Evolutionary conservation across 2,797 vertebrate genomes (phyloP).

Genomic region (Kryptolebias ocellatus): DNA sequence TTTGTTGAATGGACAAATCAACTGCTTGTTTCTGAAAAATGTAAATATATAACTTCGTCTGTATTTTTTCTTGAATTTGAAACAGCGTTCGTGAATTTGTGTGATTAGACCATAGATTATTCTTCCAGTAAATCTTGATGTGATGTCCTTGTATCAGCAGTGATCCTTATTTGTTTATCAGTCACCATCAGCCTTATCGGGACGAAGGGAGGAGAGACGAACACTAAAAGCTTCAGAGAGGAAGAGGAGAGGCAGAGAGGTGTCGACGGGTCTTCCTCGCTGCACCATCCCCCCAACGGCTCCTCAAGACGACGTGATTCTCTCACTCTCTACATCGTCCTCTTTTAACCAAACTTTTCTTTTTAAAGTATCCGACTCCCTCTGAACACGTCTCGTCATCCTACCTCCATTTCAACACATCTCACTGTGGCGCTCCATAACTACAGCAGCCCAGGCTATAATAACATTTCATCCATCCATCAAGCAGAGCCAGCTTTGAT

Average conservation of each 20-base stretch:
- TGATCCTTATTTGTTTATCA: constrained; percentile 56
- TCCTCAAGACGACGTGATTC: constrained; percentile 18
- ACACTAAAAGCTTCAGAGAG: constrained; percentile 38
- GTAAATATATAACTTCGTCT: too few species aligned
- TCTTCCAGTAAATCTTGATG: constrained; percentile 49
- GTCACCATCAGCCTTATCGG: constrained; percentile 70
- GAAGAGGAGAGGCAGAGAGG: constrained; percentile 43
- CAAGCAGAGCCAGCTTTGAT: constrained; percentile 72
- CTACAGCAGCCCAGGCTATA: constrained; percentile 63
- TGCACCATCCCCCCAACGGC: constrained; percentile 53
- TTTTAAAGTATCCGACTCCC: not conserved
- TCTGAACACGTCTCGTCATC: constrained; percentile 4
- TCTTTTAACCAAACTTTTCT: not conserved
- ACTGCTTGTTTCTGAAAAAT: too few species aligned
- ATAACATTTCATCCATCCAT: constrained; percentile 76
- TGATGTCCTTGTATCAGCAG: constrained; percentile 55
- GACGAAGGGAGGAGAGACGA: constrained; percentile 28
- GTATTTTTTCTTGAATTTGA: not conserved
- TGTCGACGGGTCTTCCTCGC: constrained; percentile 57
- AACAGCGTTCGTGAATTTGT: not conserved
- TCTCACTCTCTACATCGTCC: constrained; percentile 9
- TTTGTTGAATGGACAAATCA: too few species aligned
- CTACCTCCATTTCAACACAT: constrained; percentile 22
- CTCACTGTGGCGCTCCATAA: constrained; percentile 44
- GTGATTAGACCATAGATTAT: constrained; percentile 6